These are phyloP conservation scores for Pipistrellus kuhlii DNA, from an alignment of 2,797 vertebrate genomes.

Conservation along the genomic window DNA sequence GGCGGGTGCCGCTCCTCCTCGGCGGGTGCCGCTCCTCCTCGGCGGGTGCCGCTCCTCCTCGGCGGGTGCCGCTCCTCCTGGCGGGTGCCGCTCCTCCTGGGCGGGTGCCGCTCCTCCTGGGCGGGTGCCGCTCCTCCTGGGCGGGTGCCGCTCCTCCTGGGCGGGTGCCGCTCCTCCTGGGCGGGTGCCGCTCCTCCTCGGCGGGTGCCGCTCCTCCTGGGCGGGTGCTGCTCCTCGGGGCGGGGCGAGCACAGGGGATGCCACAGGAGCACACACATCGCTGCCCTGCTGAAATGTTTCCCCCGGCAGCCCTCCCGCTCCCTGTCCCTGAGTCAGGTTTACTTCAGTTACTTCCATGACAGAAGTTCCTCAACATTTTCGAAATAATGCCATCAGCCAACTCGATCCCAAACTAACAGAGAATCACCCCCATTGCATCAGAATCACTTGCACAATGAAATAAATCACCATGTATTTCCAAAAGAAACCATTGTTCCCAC, in stretches of 20 bases:
- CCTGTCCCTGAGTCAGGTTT: neutral
- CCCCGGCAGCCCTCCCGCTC: neutral
- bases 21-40: too few species aligned
- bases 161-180: too few species aligned
- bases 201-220: too few species aligned
- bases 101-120: too few species aligned
- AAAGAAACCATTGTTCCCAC: neutral
- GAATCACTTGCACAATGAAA: neutral
- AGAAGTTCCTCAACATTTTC: slow-evolving; percentile 2
- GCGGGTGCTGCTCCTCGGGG: neutral
- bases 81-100: too few species aligned
- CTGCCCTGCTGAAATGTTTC: neutral
- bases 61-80: neutral
- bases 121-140: too few species aligned
- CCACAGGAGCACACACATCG: neutral
- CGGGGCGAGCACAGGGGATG: neutral
- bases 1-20: too few species aligned
- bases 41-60: too few species aligned
- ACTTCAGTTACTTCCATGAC: slow-evolving; percentile 38
- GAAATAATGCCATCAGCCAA: slow-evolving; percentile 35
- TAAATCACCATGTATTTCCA: neutral
- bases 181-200: too few species aligned
- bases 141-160: too few species aligned
- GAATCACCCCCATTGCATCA: neutral
- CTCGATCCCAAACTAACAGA: neutral